These are phyloP conservation scores for Macrophya annulata DNA, from an alignment of 2,888 invertebrate genomes.

Conservation along the genomic window DNA sequence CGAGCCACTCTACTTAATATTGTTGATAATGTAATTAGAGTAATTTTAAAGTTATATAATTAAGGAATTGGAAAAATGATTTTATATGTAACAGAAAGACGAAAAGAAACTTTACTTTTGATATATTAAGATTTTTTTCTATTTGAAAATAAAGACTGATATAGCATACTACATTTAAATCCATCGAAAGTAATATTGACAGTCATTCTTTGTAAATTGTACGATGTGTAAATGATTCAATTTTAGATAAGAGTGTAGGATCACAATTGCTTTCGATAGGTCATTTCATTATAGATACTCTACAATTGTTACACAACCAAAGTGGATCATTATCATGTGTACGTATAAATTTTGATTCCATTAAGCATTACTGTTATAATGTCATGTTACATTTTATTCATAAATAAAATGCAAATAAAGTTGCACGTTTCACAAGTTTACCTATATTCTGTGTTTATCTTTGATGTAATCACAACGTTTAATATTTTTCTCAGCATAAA, in stretches of 20 bases:
- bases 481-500: neutral
- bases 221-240: neutral
- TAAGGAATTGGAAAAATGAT: slow-evolving; percentile 1
- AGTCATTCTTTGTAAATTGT: neutral
- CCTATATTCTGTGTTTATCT: neutral
- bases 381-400: slow-evolving; percentile 27
- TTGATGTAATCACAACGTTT: slow-evolving; percentile 15
- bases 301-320: slow-evolving; percentile 21
- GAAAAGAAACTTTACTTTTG: slow-evolving; percentile 22
- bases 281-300: slow-evolving; percentile 16
- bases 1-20: slow-evolving; percentile 41
- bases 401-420: slow-evolving; percentile 40
- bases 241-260: neutral
- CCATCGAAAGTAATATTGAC: neutral
- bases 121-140: slow-evolving; percentile 32
- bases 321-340: neutral
- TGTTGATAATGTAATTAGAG: slow-evolving; percentile 33
- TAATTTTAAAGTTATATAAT: neutral
- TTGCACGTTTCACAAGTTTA: neutral
- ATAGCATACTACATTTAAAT: slow-evolving; percentile 32
- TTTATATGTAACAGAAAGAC: slow-evolving; percentile 13
- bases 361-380: slow-evolving; percentile 15
- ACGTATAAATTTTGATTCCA: slow-evolving; percentile 42
- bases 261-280: neutral
- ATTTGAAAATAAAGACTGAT: slow-evolving; percentile 42